phyloP scores from a whole-genome alignment of 2,888 invertebrate species.

The Andrena minutula region DNA sequence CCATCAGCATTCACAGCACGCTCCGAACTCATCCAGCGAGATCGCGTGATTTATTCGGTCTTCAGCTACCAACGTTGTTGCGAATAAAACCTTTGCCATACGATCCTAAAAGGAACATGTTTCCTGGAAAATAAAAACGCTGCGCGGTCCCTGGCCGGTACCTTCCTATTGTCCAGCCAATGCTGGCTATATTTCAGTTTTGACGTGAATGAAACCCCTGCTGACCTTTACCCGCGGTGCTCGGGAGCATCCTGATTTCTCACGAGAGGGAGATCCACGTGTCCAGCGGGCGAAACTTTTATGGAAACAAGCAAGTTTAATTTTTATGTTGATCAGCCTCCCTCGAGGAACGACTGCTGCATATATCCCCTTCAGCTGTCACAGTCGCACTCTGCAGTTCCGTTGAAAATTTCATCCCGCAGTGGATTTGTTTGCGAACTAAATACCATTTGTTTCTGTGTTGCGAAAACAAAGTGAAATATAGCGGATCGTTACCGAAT shows the following conservation, averaged over 20 bases:
- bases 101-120: background rate
- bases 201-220: background rate
- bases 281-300: background rate
- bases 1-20: background rate
- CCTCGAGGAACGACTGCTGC: background rate
- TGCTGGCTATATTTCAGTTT: slow-evolving; percentile 4
- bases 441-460: background rate
- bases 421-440: background rate
- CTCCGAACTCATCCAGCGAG: background rate
- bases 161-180: background rate
- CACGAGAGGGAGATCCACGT: slow-evolving; percentile 28
- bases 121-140: background rate
- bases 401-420: background rate
- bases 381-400: background rate
- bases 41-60: slow-evolving; percentile 4
- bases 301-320: background rate
- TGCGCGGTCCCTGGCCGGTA: background rate
- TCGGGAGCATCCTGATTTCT: slow-evolving; percentile 42
- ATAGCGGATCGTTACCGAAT: background rate
- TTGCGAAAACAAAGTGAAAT: background rate
- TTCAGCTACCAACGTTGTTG: background rate
- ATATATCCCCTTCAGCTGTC: background rate
- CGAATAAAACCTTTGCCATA: background rate
- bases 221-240: slow-evolving; percentile 14
- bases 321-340: slow-evolving; percentile 13